These are phyloP conservation scores for Neogobius melanostomus DNA, from an alignment of 2,113 vertebrate genomes.

Conservation along the genomic window DNA sequence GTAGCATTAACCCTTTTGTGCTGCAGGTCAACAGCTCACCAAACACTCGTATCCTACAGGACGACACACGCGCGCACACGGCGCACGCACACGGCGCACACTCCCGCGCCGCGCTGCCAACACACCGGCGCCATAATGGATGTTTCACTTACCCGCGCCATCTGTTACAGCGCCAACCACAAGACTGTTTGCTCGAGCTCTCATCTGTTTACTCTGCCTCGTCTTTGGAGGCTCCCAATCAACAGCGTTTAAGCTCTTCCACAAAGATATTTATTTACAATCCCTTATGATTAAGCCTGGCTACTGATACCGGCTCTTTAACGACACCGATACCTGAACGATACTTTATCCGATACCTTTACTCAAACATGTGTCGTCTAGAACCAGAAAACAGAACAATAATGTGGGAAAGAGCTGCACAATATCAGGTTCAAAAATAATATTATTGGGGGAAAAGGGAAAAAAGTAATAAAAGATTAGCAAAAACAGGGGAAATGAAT, in stretches of 20 bases:
- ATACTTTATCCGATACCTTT: no score
- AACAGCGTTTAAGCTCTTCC: slow-evolving; percentile 16
- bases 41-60: slow-evolving; percentile 70
- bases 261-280: slow-evolving; percentile 42
- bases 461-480: no score
- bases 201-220: slow-evolving; percentile 7
- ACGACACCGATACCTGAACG: no score
- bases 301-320: no score
- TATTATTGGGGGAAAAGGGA: no score
- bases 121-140: slow-evolving; percentile 73
- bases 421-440: no score
- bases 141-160: slow-evolving; percentile 79
- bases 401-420: no score
- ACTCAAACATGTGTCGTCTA: no score
- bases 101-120: slow-evolving; percentile 63
- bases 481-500: no score
- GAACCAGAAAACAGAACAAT: no score
- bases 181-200: slow-evolving; percentile 16
- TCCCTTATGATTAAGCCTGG: slow-evolving; percentile 3
- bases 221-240: slow-evolving; percentile 44
- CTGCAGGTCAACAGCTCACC: slow-evolving; percentile 74
- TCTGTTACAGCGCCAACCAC: slow-evolving; percentile 68
- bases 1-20: slow-evolving; percentile 74
- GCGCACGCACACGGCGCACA: no score
- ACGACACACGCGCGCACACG: slow-evolving; percentile 36